Percentiles rank a stretch among this genome's conserved stretches.
These are phyloP conservation scores for Altica lythri DNA, from an alignment of 2,888 invertebrate species.

Conservation along the genomic window DNA sequence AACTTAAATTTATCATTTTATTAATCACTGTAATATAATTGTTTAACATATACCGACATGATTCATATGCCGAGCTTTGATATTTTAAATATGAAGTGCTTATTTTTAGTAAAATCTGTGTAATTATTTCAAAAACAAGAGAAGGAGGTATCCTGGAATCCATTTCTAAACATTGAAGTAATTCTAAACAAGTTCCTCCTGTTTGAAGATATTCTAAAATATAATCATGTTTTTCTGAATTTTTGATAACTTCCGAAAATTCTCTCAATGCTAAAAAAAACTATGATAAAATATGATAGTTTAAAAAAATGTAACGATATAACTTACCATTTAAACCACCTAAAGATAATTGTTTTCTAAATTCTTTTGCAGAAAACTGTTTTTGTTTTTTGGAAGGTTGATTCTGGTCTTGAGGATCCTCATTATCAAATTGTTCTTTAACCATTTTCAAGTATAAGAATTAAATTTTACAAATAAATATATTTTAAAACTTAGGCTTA, in stretches of 20 bases:
- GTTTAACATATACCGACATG: conserved; percentile 73
- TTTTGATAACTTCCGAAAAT: conserved; percentile 33
- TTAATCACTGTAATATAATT: conserved; percentile 68
- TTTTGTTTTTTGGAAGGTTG: conserved; percentile 44
- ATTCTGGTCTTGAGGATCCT: not conserved
- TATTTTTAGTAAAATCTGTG: conserved; percentile 70
- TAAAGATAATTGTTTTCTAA: conserved; percentile 62
- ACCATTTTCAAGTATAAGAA: too few species aligned
- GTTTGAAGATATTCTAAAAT: conserved; percentile 69
- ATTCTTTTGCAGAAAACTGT: conserved; percentile 64
- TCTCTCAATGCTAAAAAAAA: conserved; percentile 38
- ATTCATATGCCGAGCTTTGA: conserved; percentile 66
- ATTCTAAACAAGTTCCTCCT: conserved; percentile 73
- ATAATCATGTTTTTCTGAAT: conserved; percentile 55
- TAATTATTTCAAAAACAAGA: conserved; percentile 68
- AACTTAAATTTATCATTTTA: conserved; percentile 68
- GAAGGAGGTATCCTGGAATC: conserved; percentile 65
- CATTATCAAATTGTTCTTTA: not conserved
- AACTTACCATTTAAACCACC: conserved; percentile 63
- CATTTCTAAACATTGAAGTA: conserved; percentile 67
- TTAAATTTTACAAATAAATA: too few species aligned
- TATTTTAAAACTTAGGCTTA: too few species aligned
- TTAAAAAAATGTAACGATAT: not conserved
- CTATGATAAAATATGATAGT: not conserved
- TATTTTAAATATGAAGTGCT: conserved; percentile 65